A percentile compares a stretch with the other conserved stretches of the same genome.
phyloP scores from a whole-genome alignment of 2,113 vertebrate genomes.

The Scolopax mira region DNA sequence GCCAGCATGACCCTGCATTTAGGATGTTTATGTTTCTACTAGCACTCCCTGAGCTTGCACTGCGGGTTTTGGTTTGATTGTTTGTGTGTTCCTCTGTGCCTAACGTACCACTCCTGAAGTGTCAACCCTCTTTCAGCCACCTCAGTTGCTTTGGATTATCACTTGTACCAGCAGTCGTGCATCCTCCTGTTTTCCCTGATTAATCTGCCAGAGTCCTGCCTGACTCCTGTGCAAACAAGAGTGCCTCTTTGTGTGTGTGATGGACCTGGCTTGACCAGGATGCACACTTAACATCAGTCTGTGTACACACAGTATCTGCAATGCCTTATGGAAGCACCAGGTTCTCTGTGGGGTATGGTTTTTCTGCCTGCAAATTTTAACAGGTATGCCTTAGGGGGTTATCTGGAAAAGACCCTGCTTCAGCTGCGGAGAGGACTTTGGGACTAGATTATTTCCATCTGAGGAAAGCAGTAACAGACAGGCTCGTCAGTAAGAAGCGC shows the following conservation, averaged over 20 bases:
- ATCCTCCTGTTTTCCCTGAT: neutral
- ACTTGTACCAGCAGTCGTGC: neutral
- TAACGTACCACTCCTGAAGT: neutral
- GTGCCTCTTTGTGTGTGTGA: neutral
- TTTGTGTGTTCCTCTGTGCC: neutral
- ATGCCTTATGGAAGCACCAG: neutral
- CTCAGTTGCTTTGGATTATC: neutral
- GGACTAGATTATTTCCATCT: neutral
- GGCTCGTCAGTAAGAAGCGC: neutral
- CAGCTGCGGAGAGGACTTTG: neutral
- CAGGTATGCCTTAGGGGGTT: neutral
- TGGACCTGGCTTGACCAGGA: neutral
- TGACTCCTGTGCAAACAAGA: neutral
- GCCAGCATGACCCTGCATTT: neutral
- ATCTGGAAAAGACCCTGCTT: neutral
- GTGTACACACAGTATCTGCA: too few species aligned
- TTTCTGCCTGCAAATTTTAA: neutral
- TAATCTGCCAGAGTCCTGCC: neutral
- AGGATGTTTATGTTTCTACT: neutral
- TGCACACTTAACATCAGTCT: neutral
- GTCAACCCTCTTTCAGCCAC: neutral
- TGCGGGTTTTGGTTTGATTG: neutral
- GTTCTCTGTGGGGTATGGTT: neutral
- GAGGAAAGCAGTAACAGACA: neutral
- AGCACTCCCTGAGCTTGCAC: neutral